Base-by-base conservation (phyloP, 2,797 vertebrate species). In the Premnoplex brunnescens region DNA sequence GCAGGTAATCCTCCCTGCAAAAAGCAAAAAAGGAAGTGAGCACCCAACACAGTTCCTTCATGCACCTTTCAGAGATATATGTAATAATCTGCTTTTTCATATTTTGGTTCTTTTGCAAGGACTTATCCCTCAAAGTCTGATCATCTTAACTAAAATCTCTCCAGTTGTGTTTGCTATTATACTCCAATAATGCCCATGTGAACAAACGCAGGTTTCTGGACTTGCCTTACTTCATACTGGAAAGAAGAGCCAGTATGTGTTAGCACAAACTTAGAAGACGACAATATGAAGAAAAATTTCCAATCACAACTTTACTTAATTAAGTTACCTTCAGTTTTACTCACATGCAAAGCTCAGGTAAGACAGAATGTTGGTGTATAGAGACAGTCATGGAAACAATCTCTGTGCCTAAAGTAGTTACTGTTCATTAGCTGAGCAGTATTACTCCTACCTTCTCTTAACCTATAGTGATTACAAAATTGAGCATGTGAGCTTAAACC, bases 21-120 rank as follows among this genome's bases (percentile, higher is more conserved):
- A 89, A 82, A 24, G 10, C 74, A 85, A 78, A 72, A 41, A 17
- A 69, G 12, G 4, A 48, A 49, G 17, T 11, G 7, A 76, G 17
- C 24, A 63, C 2, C 5, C 8, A 34, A 11, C 3, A 18, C 0
- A 0, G 18, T 18, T 78, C 41, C 30, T 48, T n/a, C 4, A 0
- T 21, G 30, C 14, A 77, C 32, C 30, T 85, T 80, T 77, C 68
- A 64, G 41, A 92, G 34, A 4, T 80, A 14, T 2, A 1, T 43
- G 2, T 12, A 49, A 62, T 41, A 17, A 62, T 20, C 7, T 67
- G 2, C n/a, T 82, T 67, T 48, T 67, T 67, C 14, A 7, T 46
- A 24, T 26, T 79, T 66, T 74, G 12, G 5, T 28, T 77, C 17
- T 63, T 75, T 79, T n/a, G 13, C n/a, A 41, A 84, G 69, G 32